Evolutionary conservation across 2,113 vertebrate genomes (phyloP), one percentile per base, ranked within the genome.

Genomic region (Tenrec ecaudatus): DNA sequence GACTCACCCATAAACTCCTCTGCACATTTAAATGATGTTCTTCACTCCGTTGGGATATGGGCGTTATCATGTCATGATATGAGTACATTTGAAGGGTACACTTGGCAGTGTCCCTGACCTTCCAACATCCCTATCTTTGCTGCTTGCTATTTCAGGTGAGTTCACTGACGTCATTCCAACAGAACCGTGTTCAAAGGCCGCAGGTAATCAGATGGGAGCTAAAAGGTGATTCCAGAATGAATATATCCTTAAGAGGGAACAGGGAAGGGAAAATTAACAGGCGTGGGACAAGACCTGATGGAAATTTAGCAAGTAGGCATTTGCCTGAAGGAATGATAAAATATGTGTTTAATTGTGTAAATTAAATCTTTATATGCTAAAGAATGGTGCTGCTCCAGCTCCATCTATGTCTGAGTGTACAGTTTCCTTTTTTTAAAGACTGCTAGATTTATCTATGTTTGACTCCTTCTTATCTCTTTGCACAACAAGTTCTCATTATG

Each of bases 191-290:
- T 86, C 40, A 27, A 57, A 85, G 53, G 19, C 40, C 69, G 33
- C 17, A 29, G n/a, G 78, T 82, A 25, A 8, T 29, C 47, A 53
- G 40, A 16, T 12, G 17, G 47, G 33, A 86, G 47, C 62, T 73
- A 27, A 96, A 62, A 73, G 60, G 12, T 31, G 0, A 69, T 88
- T 73, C 68, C 64, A 33, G 82, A 96, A 78, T 73, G 22, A 85
- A 0, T 17, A 11, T 33, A 68, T 66, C 47, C 40, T 79, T 53
- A 15, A 73, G 9, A 25, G 23, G 4, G 3, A 25, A 7, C 23
- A n/a, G 27, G 31, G 36, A 64, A 16, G 10, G 25, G 23, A 90
- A 79, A 79, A 82, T 31, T 58, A 89, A 22, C 2, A 38, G 29
- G 20, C 75, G 31, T 29, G n/a, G 38, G n/a, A 36, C 31, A 47